Conservation (phyloP, 2,888 invertebrate species). For the Drosophila prolongata region DNA sequence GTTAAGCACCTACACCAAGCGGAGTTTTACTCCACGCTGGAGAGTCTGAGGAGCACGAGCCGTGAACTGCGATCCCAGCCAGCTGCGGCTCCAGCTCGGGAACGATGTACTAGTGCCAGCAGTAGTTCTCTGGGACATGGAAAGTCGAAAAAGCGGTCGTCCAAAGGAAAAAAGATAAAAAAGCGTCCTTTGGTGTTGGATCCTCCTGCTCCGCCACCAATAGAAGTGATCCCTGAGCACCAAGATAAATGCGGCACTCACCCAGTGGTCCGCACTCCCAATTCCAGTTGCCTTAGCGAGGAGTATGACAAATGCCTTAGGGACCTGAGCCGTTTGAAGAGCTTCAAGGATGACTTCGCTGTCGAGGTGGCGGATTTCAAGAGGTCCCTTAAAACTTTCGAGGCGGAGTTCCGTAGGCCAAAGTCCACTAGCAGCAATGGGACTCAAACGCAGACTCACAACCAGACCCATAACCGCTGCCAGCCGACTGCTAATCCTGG, state of each 20-base stretch:
- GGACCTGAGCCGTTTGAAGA: conserved; percentile 61
- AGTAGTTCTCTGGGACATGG: conserved; percentile 32
- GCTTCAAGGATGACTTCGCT: conserved; percentile 70
- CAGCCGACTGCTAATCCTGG: conserved; percentile 23
- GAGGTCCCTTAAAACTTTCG: conserved; percentile 67
- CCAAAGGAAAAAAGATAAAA: conserved; percentile 57
- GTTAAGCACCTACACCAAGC: conserved; percentile 90
- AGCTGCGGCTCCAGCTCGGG: conserved; percentile 22
- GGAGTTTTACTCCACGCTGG: conserved; percentile 90
- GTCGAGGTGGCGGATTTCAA: conserved; percentile 72
- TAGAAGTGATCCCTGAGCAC: conserved; percentile 13
- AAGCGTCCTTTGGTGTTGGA: conserved; percentile 27
- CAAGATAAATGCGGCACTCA: conserved; percentile 16
- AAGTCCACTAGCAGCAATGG: conserved; percentile 56
- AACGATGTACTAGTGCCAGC: conserved; percentile 52
- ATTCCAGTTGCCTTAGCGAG: conserved; percentile 57
- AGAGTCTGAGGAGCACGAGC: conserved; percentile 84
- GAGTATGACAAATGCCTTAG: conserved; percentile 66
- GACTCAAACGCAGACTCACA: conserved; percentile 35
- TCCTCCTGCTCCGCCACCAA: conserved; percentile 15
- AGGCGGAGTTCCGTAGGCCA: conserved; percentile 65
- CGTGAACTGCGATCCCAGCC: conserved; percentile 71
- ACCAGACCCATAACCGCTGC: conserved; percentile 4
- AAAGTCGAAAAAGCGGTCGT: conserved; percentile 54
- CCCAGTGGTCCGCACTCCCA: conserved; percentile 19